A percentile compares a stretch with the other conserved stretches of the same genome.
phyloP scores from a whole-genome alignment of 2,888 invertebrate genomes.

The Sisyra nigra region DNA sequence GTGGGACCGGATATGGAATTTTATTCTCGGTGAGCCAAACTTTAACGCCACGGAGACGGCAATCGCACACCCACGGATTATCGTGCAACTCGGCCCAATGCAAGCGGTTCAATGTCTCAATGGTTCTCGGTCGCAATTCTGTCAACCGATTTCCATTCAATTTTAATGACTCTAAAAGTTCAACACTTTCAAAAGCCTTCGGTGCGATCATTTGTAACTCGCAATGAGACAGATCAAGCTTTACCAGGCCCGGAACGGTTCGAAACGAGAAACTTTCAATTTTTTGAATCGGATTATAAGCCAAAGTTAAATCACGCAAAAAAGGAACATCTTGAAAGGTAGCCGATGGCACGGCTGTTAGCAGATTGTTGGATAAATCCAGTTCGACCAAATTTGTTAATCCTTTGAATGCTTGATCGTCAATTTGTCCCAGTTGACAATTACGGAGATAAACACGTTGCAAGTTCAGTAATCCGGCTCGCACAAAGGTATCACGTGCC shows the following conservation, averaged over 20 bases:
- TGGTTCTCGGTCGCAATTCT: constrained; percentile 53
- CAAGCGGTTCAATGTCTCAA: constrained; percentile 55
- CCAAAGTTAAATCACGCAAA: constrained; percentile 62
- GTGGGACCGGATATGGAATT: constrained; percentile 60
- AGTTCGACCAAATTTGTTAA: constrained; percentile 80
- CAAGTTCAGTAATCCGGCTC: constrained; percentile 67
- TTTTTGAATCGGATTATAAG: constrained; percentile 68
- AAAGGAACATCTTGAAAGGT: constrained; percentile 68
- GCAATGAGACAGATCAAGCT: constrained; percentile 70
- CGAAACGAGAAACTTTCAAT: constrained; percentile 60
- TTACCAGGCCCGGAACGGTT: constrained; percentile 58
- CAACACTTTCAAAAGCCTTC: constrained; percentile 60
- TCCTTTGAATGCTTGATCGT: constrained; percentile 68
- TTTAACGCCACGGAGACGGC: constrained; percentile 63
- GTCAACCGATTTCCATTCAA: constrained; percentile 66
- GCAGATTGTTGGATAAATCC: constrained; percentile 71
- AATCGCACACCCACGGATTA: constrained; percentile 83
- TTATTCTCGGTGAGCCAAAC: constrained; percentile 67
- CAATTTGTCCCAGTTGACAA: constrained; percentile 75
- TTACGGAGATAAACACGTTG: constrained; percentile 72
- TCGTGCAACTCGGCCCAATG: constrained; percentile 72
- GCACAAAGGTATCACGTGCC: constrained; percentile 65
- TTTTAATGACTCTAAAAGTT: constrained; percentile 60
- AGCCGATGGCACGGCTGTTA: constrained; percentile 62
- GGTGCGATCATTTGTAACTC: constrained; percentile 63